A percentile compares a stretch with the other conserved stretches of the same genome.
Conservation (phyloP, 2,797 vertebrate species). For the Loris lydekkerianus region DNA sequence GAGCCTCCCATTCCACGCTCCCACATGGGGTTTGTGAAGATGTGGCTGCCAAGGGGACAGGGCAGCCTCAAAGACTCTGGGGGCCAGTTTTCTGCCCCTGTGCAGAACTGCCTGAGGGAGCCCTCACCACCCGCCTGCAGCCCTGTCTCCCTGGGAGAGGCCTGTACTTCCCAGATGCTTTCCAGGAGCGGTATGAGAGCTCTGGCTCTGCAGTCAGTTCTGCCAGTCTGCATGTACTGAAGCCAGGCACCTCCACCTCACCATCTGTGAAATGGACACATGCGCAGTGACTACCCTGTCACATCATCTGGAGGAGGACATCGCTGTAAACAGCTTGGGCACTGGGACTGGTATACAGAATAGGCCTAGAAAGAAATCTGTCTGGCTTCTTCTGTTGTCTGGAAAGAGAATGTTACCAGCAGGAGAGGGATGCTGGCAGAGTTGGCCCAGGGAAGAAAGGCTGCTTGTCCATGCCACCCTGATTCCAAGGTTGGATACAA, state of each 20-base stretch:
- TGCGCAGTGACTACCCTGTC: accelerated
- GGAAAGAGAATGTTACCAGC: not conserved
- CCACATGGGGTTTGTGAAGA: not conserved
- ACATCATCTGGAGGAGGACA: accelerated
- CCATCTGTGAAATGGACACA: not conserved
- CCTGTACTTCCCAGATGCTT: not conserved
- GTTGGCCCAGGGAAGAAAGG: not conserved
- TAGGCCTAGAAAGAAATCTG: not conserved
- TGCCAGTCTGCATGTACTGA: not conserved
- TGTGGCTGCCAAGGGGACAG: not conserved
- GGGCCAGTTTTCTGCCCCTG: not conserved
- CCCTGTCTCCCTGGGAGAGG: not conserved
- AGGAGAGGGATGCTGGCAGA: not conserved
- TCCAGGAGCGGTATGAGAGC: accelerated
- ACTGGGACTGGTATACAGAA: not conserved
- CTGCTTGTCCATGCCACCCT: accelerated
- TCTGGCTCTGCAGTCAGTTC: not conserved
- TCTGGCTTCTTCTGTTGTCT: not conserved
- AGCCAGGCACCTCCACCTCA: not conserved
- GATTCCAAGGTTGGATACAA: not conserved
- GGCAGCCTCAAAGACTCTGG: not conserved
- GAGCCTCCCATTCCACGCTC: not conserved
- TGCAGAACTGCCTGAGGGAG: not conserved
- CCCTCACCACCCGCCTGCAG: not conserved
- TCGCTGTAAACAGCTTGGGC: too few species aligned